Percentiles rank a stretch among this genome's conserved stretches.
Evolutionary conservation across 2,113 vertebrate species (phyloP).

Genomic region (Phrynocephalus versicolor): DNA sequence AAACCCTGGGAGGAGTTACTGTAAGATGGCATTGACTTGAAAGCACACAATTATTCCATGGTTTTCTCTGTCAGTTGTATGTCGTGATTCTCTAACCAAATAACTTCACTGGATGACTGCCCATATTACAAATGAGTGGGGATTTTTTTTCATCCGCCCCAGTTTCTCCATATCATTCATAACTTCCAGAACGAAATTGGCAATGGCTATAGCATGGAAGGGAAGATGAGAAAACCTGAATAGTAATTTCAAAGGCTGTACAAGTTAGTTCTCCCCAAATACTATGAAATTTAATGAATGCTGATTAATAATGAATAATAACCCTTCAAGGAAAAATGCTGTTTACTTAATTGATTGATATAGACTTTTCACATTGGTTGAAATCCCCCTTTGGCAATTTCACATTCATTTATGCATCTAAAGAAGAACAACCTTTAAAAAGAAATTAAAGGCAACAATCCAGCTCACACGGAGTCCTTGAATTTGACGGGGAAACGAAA

Average conservation of each 20-base stretch:
- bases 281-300: neutral
- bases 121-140: neutral
- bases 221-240: neutral
- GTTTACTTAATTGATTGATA: neutral
- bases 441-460: neutral
- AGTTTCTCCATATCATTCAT: neutral
- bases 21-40: too few relatives aligned
- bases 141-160: neutral
- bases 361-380: neutral
- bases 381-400: neutral
- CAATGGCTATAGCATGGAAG: neutral
- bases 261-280: neutral
- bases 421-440: neutral
- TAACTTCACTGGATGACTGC: neutral
- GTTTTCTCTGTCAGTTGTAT: neutral
- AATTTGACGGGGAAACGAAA: neutral
- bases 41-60: neutral
- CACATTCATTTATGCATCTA: neutral
- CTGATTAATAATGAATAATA: slow-evolving; percentile 1
- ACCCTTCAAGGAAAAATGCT: neutral
- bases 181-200: neutral
- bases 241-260: neutral
- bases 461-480: neutral
- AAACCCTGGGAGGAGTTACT: too few relatives aligned
- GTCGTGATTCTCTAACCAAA: neutral